These are phyloP conservation scores for Toxonevra muliebris DNA, from an alignment of 2,888 invertebrate genomes.

Conservation along the genomic window DNA sequence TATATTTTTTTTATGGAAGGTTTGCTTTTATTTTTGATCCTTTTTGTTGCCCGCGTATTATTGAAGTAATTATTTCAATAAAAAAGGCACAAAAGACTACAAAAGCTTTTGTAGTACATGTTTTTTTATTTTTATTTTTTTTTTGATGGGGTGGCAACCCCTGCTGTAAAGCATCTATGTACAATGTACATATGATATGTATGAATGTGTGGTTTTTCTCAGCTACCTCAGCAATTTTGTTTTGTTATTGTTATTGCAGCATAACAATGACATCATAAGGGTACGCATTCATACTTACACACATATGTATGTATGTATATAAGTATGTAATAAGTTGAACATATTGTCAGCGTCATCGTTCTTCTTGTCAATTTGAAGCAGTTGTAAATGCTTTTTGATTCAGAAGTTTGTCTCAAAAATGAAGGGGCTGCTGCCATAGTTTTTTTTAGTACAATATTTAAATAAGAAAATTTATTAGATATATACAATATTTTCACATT, in stretches of 20 bases:
- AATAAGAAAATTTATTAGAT: too few species aligned
- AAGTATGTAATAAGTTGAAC: background rate
- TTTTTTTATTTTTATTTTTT: background rate
- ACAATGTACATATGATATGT: slow-evolving; percentile 1
- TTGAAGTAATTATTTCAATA: slow-evolving; percentile 61
- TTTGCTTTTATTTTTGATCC: slow-evolving; percentile 11
- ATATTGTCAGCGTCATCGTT: slow-evolving; percentile 32
- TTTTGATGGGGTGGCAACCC: slow-evolving; percentile 18
- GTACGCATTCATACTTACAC: too few species aligned
- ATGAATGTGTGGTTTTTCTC: slow-evolving; percentile 2
- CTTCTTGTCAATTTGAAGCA: background rate
- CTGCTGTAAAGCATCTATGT: background rate
- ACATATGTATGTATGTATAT: too few species aligned
- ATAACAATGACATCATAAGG: too few species aligned
- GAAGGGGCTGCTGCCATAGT: too few species aligned
- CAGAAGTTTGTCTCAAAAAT: too few species aligned
- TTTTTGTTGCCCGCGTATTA: slow-evolving; percentile 43
- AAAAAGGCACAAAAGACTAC: slow-evolving; percentile 41
- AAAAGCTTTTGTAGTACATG: slow-evolving; percentile 24
- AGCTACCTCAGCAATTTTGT: slow-evolving; percentile 29
- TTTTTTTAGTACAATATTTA: too few species aligned
- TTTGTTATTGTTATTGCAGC: background rate
- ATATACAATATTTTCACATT: too few species aligned
- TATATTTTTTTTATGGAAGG: slow-evolving; percentile 25
- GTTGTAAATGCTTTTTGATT: too few species aligned